Conservation (phyloP, 2,113 vertebrate species). For the Labrus mixtus region DNA sequence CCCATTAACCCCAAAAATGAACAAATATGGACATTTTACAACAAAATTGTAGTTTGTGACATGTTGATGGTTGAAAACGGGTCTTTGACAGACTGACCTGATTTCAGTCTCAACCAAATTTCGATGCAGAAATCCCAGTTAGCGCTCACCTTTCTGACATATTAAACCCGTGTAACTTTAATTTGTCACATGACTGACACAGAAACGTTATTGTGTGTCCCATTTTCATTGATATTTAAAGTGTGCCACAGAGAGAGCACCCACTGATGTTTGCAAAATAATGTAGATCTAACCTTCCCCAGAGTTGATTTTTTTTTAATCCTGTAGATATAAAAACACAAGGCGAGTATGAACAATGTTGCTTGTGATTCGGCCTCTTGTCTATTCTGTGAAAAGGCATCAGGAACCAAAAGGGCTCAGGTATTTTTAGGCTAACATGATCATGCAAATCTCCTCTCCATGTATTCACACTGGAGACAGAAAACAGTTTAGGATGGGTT, state of each 20-base stretch:
- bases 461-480: background rate
- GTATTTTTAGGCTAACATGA: background rate
- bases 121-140: too few relatives aligned
- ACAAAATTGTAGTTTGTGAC: too few relatives aligned
- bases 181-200: background rate
- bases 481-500: slow-evolving; percentile 24
- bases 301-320: background rate
- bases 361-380: background rate
- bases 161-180: background rate
- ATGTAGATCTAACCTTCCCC: background rate
- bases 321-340: background rate
- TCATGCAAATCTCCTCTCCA: slow-evolving; percentile 15
- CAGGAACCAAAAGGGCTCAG: background rate
- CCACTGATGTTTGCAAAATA: background rate
- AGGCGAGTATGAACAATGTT: background rate
- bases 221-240: background rate
- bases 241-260: background rate
- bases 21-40: too few relatives aligned
- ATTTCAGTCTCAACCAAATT: too few relatives aligned
- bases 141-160: too few relatives aligned
- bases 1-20: too few relatives aligned
- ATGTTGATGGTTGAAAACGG: too few relatives aligned
- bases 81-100: too few relatives aligned
- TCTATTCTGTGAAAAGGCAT: background rate
- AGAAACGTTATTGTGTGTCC: background rate